Evolutionary conservation across 2,888 invertebrate genomes (phyloP), one percentile per base, ranked within the genome.

Genomic region (Busseola fusca): DNA sequence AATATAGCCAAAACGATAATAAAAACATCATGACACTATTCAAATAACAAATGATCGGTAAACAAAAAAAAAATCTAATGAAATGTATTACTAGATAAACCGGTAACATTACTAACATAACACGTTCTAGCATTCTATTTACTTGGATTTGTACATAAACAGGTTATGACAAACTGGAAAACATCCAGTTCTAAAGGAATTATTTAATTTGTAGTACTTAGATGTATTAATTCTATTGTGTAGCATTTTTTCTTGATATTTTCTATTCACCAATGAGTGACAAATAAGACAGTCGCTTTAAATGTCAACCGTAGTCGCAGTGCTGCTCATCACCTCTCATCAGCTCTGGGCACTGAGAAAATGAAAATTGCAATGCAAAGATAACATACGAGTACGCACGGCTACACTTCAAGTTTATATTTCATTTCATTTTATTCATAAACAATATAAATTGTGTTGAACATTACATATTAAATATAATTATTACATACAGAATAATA

Each of bases 131-230:
- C 2, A n/a, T 54, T 45, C 5, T 54, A 34, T 65, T 59, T 54
- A 54, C 14, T 45, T 63, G 34, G 30, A 16, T 72, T 63, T 73
- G 40, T 30, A 42, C 6, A 27, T 21, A 37, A 45, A 27, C 69
- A 12, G 40, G 34, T 69, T 52, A 63, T 10, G 14, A 12, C 9
- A 12, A 7, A 45, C n/a, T 21, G 6, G 5, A 40, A 60, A 59
- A 25, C 10, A 6, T 27, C 16, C 30, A 12, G n/a, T 63, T 71
- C 18, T 9, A 42, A 9, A 14, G 18, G 14, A 12, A 18, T n/a
- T 45, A 0, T 14, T 16, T n/a, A 1, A 30, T 34, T 45, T n/a
- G 16, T 68, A 3, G 12, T 34, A 34, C 5, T n/a, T 50, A 3
- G 27, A 42, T 76, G 37, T 45, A n/a, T n/a, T 59, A 14, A 25